phyloP scores from a whole-genome alignment of 2,888 invertebrate genomes.

The Anodontia alba region DNA sequence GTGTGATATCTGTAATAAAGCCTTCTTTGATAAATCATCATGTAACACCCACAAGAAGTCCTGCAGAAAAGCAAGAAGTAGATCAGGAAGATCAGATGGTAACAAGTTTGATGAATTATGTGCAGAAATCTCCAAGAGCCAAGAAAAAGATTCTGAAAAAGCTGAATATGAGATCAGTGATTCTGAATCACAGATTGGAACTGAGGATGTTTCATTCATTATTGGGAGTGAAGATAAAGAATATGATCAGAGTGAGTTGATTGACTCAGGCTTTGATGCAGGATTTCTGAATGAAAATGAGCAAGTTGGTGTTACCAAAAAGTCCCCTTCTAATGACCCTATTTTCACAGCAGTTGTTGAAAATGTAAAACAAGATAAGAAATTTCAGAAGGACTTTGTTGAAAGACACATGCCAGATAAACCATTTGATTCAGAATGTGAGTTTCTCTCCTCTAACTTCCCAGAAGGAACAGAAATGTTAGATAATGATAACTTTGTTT shows the following conservation, averaged over 20 bases:
- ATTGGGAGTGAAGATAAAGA: constrained; percentile 46
- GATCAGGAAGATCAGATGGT: neutral
- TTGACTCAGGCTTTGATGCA: constrained; percentile 45
- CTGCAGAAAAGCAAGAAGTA: neutral
- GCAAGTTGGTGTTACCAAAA: neutral
- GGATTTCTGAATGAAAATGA: constrained; percentile 29
- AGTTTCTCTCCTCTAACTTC: constrained; percentile 50
- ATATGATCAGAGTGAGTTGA: constrained; percentile 24
- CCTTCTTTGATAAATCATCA: constrained; percentile 51
- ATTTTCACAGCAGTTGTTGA: constrained; percentile 33
- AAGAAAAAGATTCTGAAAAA: neutral
- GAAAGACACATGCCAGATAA: constrained; percentile 59
- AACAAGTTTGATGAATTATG: neutral
- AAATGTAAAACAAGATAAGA: constrained; percentile 53
- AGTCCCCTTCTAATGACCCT: constrained; percentile 15
- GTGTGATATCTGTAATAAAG: constrained; percentile 49
- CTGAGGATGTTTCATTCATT: constrained; percentile 28
- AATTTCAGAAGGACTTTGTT: constrained; percentile 59
- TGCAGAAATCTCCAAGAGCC: neutral
- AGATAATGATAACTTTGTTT: constrained; percentile 36
- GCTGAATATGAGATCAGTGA: constrained; percentile 28
- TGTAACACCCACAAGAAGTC: constrained; percentile 55
- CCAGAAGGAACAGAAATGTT: constrained; percentile 55
- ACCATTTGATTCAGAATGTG: constrained; percentile 53
- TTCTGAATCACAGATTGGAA: constrained; percentile 29